Conservation (phyloP, 2,888 invertebrate species). For the Caenorhabditis sp. region DNA sequence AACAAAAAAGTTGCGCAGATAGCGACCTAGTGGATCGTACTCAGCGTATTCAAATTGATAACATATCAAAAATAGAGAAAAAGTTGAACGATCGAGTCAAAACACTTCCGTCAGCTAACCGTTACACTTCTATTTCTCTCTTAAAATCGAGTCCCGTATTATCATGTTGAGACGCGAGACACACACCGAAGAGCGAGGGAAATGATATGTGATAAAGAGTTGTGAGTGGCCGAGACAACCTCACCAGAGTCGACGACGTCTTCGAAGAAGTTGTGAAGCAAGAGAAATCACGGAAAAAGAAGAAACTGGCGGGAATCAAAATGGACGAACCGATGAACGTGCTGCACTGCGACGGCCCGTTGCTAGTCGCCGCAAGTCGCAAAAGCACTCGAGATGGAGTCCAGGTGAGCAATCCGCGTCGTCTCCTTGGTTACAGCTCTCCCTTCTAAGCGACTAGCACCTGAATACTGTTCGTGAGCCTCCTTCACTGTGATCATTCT, state of each 20-base stretch:
- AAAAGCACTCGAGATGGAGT: slow-evolving; percentile 32
- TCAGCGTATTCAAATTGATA: too few relatives aligned
- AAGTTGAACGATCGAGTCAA: too few relatives aligned
- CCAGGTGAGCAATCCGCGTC: slow-evolving; percentile 20
- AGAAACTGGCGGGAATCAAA: neutral
- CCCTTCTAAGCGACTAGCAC: too few relatives aligned
- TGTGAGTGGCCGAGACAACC: slow-evolving; percentile 25
- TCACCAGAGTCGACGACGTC: neutral
- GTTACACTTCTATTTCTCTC: slow-evolving; percentile 25
- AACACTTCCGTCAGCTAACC: neutral
- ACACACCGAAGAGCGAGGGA: neutral
- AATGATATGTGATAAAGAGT: slow-evolving; percentile 39
- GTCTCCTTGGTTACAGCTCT: neutral
- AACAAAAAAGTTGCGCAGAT: too few relatives aligned
- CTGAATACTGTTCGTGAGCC: too few relatives aligned
- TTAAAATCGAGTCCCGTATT: slow-evolving; percentile 19
- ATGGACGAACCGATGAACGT: slow-evolving; percentile 62
- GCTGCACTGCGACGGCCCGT: slow-evolving; percentile 50
- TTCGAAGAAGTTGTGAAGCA: too few relatives aligned
- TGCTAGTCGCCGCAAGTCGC: slow-evolving; percentile 37
- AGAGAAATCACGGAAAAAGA: too few relatives aligned
- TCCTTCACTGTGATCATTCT: too few relatives aligned
- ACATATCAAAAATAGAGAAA: too few relatives aligned
- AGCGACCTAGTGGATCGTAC: too few relatives aligned
- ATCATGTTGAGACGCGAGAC: slow-evolving; percentile 13